Evolutionary conservation across 1,140 invertebrate species (phyloP), one percentile per base, ranked within the genome.

Genomic region (Zophobas atratus): DNA sequence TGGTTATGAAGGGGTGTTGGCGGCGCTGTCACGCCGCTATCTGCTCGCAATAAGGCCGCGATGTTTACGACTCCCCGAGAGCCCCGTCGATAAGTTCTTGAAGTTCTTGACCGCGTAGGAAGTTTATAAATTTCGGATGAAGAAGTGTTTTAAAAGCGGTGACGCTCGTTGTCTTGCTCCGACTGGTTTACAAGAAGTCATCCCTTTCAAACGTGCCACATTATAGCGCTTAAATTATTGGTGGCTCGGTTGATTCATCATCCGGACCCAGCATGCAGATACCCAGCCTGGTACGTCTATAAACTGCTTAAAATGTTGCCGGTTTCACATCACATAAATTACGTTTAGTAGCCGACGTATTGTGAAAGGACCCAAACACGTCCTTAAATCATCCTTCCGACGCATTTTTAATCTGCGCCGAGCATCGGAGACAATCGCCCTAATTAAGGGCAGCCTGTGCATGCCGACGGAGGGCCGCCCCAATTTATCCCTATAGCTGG

Each of bases 401-500:
- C 49, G 49, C 4, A 20, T 43, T 67, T 67, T 67, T 46, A 32
- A 48, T 43, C 55, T 57, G 6, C 35, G 56, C 43, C 6, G 43
- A 2, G 49, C 6, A n/a, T 20, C 2, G 20, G 4, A 43, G 39
- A 67, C 60, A 43, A 67, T 67, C 39, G 60, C 38, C 3, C 60
- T 67, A 67, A 67, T 67, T 67, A 67, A 51, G 49, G 38, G 38
- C 35, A 36, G 20, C 20, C 60, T n/a, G n/a, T 43, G 8, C 60
- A 63, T 63, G 57, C 57, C 39, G 57, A 39, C 8, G 57, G 34
- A 2, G 36, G 57, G 57, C 35, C 70, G 67, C 74, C 75, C 80
- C 80, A 79, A 79, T 81, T 81, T 81, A 79, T 81, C 78, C 78
- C 73, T 67, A 75, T 78, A 77, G 76, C 77, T 77, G 78, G 63